Evolutionary conservation across 2,113 vertebrate species (phyloP), one percentile per base, ranked within the genome.

Genomic region (Ptilonorhynchus violaceus): DNA sequence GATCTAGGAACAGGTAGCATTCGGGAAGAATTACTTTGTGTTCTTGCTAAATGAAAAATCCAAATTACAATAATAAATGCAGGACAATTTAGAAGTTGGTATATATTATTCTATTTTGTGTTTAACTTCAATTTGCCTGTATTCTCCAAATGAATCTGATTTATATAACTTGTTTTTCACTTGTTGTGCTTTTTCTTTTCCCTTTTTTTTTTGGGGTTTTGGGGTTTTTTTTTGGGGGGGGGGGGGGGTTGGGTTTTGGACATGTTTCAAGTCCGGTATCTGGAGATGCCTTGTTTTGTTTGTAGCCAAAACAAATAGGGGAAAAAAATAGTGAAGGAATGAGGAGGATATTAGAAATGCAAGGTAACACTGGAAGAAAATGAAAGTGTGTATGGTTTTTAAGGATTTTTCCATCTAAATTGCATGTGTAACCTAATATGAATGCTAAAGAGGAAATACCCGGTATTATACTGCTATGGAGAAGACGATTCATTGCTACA

Each of bases 1-100:
- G 31, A 52, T 86, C 59, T 74, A 89, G 83, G 62, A 97, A 62
- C 50, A 81, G 58, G 47, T 73, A 86, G 74, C 49, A 91, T 96
- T 97, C 95, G 42, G 39, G 53, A 80, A 81, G 64, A 94, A 89
- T 93, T 93, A 85, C 28, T 94, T 53, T 77, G 47, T 92, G 81
- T 95, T 86, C 46, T 74, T 96, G 12, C n/a, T 95, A 92, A 94
- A 58, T 77, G 74, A 88, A 97, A 95, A 94, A 75, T 66, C 39
- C n/a, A 60, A 85, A 94, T 92, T 79, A 93, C 47, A 97, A 28
- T 90, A 92, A 96, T 94, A 92, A 97, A 89, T 87, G 55, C 33
- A 78, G 53, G 20, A 64, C 89, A 94, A 37, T 88, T 95, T 93
- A 87, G 42, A 74, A 83, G 23, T 78, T 59, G 79, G 23, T 92